phyloP scores from a whole-genome alignment of 2,797 vertebrate genomes.

The Austrolebias charrua region DNA sequence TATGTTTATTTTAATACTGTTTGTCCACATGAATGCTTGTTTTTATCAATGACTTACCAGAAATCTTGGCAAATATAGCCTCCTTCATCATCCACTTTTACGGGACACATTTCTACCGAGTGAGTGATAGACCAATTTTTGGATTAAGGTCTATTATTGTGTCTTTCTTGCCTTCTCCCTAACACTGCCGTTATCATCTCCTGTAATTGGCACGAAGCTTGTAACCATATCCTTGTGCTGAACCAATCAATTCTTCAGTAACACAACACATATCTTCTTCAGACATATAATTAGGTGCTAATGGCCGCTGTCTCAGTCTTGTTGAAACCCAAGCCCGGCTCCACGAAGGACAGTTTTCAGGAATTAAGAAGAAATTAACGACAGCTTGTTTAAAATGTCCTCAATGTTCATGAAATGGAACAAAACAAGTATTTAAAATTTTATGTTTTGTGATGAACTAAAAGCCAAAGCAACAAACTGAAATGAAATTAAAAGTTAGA shows the following conservation, averaged over 20 bases:
- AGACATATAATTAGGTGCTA: constrained; percentile 75
- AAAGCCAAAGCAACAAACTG: too few species aligned
- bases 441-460: too few species aligned
- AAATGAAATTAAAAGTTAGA: too few species aligned
- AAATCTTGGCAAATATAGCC: not conserved
- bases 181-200: constrained; percentile 16
- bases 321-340: constrained; percentile 59
- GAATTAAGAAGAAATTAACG: constrained; percentile 13
- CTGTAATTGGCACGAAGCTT: constrained; percentile 45
- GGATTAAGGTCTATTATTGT: not conserved
- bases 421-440: too few species aligned
- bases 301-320: constrained; percentile 52
- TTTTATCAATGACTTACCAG: too few species aligned
- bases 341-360: constrained; percentile 36
- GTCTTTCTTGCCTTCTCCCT: not conserved
- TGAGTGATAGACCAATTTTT: too few species aligned
- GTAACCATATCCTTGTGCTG: constrained; percentile 62
- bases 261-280: constrained; percentile 64
- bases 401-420: not conserved
- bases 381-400: not conserved
- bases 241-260: constrained; percentile 69
- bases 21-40: not conserved
- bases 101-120: too few species aligned
- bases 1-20: too few species aligned
- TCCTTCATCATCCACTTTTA: not conserved